phyloP scores from a whole-genome alignment of 2,797 vertebrate species.

The Falco naumanni region DNA sequence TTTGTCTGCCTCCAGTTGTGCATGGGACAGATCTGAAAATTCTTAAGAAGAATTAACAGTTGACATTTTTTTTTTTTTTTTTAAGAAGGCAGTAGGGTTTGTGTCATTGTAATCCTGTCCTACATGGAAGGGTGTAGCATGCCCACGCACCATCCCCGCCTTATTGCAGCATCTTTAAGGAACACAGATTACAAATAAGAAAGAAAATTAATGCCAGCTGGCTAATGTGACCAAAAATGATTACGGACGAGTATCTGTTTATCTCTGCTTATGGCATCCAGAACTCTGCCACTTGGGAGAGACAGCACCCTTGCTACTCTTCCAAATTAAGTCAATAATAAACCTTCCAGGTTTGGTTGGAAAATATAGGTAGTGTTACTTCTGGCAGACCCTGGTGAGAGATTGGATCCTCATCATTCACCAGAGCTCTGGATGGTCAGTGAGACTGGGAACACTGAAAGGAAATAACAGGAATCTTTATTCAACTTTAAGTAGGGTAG shows the following conservation, averaged over 20 bases:
- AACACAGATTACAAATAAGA: neutral
- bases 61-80: neutral
- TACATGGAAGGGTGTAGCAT: neutral
- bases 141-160: neutral
- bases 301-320: neutral
- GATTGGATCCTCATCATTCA: neutral
- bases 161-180: conserved; percentile 10
- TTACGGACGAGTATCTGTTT: neutral
- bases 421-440: neutral
- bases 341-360: neutral
- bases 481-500: neutral
- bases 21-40: neutral
- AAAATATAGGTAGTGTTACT: neutral
- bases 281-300: neutral
- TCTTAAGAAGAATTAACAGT: neutral
- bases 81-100: neutral
- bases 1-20: neutral
- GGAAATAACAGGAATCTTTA: neutral
- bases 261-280: neutral
- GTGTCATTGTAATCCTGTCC: neutral
- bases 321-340: neutral
- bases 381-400: neutral
- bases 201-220: neutral
- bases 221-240: neutral
- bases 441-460: neutral